Percentiles rank a stretch among this genome's conserved stretches.
Conservation (phyloP, 2,113 vertebrate species). For the Crocuta crocuta region DNA sequence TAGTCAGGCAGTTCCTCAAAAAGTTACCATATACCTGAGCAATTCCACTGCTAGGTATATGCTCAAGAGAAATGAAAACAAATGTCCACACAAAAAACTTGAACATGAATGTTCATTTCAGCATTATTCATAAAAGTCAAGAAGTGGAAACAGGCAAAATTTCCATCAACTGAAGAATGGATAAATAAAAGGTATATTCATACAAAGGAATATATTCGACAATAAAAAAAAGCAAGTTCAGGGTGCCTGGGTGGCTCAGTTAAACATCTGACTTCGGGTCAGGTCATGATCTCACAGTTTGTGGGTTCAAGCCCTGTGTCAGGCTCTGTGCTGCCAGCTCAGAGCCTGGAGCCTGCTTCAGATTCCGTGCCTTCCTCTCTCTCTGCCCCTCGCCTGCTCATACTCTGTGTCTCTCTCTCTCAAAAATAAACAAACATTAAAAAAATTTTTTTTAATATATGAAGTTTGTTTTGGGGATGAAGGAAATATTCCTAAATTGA, state of each 20-base stretch:
- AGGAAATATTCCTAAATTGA: neutral
- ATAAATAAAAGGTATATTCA: neutral
- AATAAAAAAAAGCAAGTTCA: neutral
- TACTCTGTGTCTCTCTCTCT: too few species aligned
- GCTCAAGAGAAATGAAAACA: neutral
- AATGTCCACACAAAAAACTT: neutral
- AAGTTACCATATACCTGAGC: neutral
- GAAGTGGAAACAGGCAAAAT: neutral
- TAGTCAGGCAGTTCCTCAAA: neutral
- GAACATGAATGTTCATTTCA: neutral
- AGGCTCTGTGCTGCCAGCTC: too few species aligned
- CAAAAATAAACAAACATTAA: too few species aligned
- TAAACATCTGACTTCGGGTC: too few species aligned
- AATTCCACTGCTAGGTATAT: neutral
- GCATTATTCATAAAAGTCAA: neutral
- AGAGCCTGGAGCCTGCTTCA: too few species aligned
- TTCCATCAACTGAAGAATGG: neutral
- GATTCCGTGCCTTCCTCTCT: too few species aligned
- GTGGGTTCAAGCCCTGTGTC: too few species aligned
- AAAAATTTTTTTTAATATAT: neutral
- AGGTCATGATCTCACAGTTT: too few species aligned
- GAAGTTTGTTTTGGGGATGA: neutral
- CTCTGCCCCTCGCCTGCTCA: too few species aligned
- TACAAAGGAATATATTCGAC: neutral
- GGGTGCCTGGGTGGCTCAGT: too few species aligned